These are phyloP conservation scores for Apotomis turbidana DNA, from an alignment of 2,888 invertebrate species.

Conservation along the genomic window DNA sequence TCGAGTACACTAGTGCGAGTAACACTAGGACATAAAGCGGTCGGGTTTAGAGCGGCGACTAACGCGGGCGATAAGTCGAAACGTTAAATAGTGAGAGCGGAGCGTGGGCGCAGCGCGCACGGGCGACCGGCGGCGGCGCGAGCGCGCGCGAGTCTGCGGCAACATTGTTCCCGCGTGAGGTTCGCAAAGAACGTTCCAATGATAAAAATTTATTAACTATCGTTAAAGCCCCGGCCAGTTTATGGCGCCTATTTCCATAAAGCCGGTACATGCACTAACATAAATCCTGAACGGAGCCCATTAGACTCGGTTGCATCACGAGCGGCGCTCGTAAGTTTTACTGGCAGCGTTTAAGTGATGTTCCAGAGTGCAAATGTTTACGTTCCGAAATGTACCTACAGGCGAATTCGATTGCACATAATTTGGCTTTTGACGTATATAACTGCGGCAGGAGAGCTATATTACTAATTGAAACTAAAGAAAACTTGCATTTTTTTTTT, in stretches of 20 bases:
- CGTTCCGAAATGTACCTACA: conserved; percentile 58
- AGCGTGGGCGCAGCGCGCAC: conserved; percentile 43
- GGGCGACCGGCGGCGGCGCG: conserved; percentile 51
- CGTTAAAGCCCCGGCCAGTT: conserved; percentile 73
- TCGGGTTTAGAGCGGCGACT: conserved; percentile 54
- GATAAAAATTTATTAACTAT: conserved; percentile 78
- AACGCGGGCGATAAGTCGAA: conserved; percentile 58
- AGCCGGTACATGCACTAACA: conserved; percentile 68
- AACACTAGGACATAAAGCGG: conserved; percentile 58
- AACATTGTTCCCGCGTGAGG: conserved; percentile 51
- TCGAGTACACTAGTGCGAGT: conserved; percentile 53
- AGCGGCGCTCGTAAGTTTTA: conserved; percentile 56
- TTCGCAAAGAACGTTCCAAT: conserved; percentile 61
- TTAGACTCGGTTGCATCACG: conserved; percentile 83
- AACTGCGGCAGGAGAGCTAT: no score
- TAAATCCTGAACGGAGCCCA: conserved; percentile 72
- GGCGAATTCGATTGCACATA: conserved; percentile 45
- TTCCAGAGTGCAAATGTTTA: conserved; percentile 59
- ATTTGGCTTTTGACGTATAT: not conserved
- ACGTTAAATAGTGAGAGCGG: conserved; percentile 63
- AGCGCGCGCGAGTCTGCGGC: conserved; percentile 45
- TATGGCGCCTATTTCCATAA: conserved; percentile 73
- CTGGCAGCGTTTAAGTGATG: conserved; percentile 58
- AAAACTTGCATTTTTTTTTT: no score
- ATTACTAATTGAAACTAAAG: no score